Percentiles rank a stretch among this genome's conserved stretches.
These are phyloP conservation scores for Euzetes globulus DNA, from an alignment of 2,888 invertebrate genomes.

Conservation along the genomic window DNA sequence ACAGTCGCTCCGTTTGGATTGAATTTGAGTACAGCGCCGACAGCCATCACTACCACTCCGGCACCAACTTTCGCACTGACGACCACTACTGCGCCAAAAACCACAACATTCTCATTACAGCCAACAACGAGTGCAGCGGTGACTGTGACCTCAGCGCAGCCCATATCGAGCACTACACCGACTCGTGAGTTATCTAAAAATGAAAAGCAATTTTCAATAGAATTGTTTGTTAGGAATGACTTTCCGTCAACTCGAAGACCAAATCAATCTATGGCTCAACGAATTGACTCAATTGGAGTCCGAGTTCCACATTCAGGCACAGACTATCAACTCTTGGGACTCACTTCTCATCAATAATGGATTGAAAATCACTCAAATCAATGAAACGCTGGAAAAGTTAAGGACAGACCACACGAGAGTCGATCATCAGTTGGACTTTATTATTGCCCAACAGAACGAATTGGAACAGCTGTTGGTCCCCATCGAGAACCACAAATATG, in stretches of 20 bases:
- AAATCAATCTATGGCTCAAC: slow-evolving; percentile 86
- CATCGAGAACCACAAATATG: slow-evolving; percentile 61
- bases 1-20: slow-evolving; percentile 21
- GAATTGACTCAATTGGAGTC: slow-evolving; percentile 89
- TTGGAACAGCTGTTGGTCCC: slow-evolving; percentile 77
- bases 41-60: slow-evolving; percentile 34
- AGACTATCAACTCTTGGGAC: slow-evolving; percentile 94
- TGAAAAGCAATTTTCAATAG: slow-evolving; percentile 28
- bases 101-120: slow-evolving; percentile 5
- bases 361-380: slow-evolving; percentile 70
- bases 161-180: slow-evolving; percentile 24
- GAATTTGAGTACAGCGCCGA: slow-evolving; percentile 30
- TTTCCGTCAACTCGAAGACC: slow-evolving; percentile 78
- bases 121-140: slow-evolving; percentile 38
- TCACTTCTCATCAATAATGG: slow-evolving; percentile 78
- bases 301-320: slow-evolving; percentile 84
- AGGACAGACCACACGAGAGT: slow-evolving; percentile 48
- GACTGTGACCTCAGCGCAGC: slow-evolving; percentile 17
- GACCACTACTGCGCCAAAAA: slow-evolving; percentile 31
- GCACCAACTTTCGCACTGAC: slow-evolving; percentile 22
- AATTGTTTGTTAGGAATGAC: slow-evolving; percentile 51
- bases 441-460: slow-evolving; percentile 83
- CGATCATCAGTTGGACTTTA: slow-evolving; percentile 88
- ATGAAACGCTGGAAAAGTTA: slow-evolving; percentile 76
- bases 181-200: slow-evolving; percentile 29